phyloP scores from a whole-genome alignment of 2,113 vertebrate species.

The Nannobrachium achirus region DNA sequence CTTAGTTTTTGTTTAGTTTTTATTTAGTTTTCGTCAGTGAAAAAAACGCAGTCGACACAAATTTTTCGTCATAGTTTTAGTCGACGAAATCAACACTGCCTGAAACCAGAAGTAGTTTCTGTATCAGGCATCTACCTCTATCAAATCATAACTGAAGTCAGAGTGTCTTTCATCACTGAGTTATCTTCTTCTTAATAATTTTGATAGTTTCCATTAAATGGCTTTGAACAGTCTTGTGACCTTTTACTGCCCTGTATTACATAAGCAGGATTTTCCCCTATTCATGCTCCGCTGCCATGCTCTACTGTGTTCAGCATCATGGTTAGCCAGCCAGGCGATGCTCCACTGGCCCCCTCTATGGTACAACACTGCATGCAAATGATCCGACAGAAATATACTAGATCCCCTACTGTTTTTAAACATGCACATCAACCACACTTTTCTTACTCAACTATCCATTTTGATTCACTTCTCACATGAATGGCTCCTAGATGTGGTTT shows the following conservation, averaged over 20 bases:
- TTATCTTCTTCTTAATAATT: too few species aligned
- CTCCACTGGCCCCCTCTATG: slow-evolving; percentile 35
- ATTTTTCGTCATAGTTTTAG: too few species aligned
- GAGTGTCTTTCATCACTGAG: too few species aligned
- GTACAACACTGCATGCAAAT: slow-evolving; percentile 59
- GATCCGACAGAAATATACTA: slow-evolving; percentile 46
- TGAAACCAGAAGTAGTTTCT: too few species aligned
- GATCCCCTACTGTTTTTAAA: slow-evolving; percentile 49
- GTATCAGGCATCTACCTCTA: too few species aligned
- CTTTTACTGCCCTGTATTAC: slow-evolving; percentile 44
- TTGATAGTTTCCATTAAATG: slow-evolving; percentile 43
- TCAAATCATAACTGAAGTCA: too few species aligned
- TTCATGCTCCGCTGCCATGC: slow-evolving; percentile 53
- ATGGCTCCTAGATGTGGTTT: not conserved
- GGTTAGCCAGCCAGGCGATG: slow-evolving; percentile 53
- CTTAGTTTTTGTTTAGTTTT: too few species aligned
- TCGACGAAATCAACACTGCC: too few species aligned
- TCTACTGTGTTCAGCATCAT: slow-evolving; percentile 38
- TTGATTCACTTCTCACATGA: not conserved
- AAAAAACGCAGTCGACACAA: too few species aligned
- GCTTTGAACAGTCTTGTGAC: slow-evolving; percentile 26
- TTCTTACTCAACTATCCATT: not conserved
- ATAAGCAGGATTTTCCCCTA: slow-evolving; percentile 61
- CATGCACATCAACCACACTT: slow-evolving; percentile 45
- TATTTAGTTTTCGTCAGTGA: too few species aligned